phyloP scores from a whole-genome alignment of 35 echinoderm and acorn worm species.

The Patiria miniata region DNA sequence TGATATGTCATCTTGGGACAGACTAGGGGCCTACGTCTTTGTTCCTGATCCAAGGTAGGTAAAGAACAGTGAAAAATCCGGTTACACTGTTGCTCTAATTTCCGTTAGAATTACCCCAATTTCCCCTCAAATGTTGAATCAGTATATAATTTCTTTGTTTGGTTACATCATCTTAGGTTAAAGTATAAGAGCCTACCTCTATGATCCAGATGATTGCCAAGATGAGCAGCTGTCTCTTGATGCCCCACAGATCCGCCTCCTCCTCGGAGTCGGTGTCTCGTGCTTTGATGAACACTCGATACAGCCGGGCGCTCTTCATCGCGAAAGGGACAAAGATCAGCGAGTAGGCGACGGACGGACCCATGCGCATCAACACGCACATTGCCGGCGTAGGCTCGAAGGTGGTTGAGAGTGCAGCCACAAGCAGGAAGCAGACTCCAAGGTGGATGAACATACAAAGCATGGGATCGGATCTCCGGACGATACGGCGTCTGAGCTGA shows the following conservation, averaged over 20 bases:
- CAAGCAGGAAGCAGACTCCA: conserved; percentile 27
- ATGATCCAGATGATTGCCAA: neutral
- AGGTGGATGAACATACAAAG: conserved; percentile 39
- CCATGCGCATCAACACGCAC: conserved; percentile 51
- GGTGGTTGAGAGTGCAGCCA: conserved; percentile 34
- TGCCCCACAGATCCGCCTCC: conserved; percentile 52
- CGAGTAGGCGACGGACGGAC: conserved; percentile 33
- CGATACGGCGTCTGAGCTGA: conserved; percentile 44
- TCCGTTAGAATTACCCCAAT: too few species aligned
- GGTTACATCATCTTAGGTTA: too few species aligned
- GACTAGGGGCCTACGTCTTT: too few species aligned
- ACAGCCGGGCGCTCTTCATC: conserved; percentile 59
- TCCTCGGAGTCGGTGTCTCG: conserved; percentile 58
- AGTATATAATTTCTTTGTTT: too few species aligned
- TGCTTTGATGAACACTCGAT: conserved; percentile 67
- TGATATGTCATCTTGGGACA: too few species aligned
- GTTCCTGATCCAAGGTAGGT: too few species aligned
- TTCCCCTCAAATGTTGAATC: too few species aligned
- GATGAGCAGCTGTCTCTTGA: conserved; percentile 48
- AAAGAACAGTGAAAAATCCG: too few species aligned
- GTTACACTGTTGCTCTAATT: too few species aligned
- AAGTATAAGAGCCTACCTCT: conserved; percentile 4
- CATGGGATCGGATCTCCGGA: conserved; percentile 48
- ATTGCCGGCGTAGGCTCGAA: conserved; percentile 22
- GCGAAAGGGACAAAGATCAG: conserved; percentile 80